Evolutionary conservation across 2,113 vertebrate genomes (phyloP).

Genomic region (Dendropsophus ebraccatus): DNA sequence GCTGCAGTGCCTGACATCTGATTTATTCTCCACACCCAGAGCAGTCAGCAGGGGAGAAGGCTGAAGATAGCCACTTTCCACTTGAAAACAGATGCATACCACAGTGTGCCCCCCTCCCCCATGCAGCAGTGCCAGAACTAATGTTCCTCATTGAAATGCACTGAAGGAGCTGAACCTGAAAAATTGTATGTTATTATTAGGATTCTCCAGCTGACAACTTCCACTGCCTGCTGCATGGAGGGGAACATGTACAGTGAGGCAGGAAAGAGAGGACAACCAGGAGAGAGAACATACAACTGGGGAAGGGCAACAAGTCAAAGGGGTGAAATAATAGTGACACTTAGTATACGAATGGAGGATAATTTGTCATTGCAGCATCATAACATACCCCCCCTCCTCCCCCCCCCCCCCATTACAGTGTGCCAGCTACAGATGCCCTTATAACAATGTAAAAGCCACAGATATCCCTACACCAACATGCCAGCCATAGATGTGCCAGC

Average conservation of each 20-base stretch:
- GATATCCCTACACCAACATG: not conserved
- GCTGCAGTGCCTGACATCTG: slow-evolving; percentile 38
- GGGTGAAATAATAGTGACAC: not conserved
- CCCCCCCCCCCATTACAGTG: not conserved
- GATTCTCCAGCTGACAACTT: slow-evolving; percentile 20
- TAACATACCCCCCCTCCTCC: too few relatives aligned
- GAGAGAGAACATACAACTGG: too few relatives aligned
- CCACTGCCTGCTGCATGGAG: not conserved
- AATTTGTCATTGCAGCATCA: too few relatives aligned
- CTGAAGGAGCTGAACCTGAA: not conserved
- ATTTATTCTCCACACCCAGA: not conserved
- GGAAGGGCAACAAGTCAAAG: not conserved
- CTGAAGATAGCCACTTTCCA: too few relatives aligned
- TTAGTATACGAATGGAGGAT: too few relatives aligned
- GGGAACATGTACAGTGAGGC: not conserved
- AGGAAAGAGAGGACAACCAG: not conserved
- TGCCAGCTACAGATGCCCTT: not conserved
- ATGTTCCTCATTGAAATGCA: slow-evolving; percentile 13
- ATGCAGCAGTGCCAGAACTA: not conserved
- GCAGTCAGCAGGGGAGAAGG: slow-evolving; percentile 9
- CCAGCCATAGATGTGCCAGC: not conserved
- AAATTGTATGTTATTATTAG: slow-evolving; percentile 34
- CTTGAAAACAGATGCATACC: not conserved
- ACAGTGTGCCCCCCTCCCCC: not conserved
- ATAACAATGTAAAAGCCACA: not conserved